phyloP scores from a whole-genome alignment of 2,797 vertebrate genomes.

The Muscicapa striata region DNA sequence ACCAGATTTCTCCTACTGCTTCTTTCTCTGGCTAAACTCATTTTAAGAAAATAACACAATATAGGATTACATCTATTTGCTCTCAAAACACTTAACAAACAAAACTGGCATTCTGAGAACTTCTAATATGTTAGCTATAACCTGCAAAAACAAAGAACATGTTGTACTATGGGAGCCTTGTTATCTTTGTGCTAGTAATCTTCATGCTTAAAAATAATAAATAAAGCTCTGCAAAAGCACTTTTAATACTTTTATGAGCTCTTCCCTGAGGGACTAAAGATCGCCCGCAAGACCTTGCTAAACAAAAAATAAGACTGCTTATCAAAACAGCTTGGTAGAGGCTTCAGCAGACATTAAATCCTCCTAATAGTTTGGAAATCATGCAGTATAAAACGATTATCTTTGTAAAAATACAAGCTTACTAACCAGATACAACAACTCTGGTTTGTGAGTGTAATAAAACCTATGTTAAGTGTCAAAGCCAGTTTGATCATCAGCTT shows the following conservation, averaged over 20 bases:
- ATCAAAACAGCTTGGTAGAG: constrained; percentile 51
- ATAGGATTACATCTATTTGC: constrained; percentile 65
- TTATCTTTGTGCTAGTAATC: constrained; percentile 68
- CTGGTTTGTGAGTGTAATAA: background rate
- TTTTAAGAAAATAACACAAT: constrained; percentile 52
- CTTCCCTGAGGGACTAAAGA: constrained; percentile 55
- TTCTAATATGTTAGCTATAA: constrained; percentile 76
- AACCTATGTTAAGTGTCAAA: constrained; percentile 13
- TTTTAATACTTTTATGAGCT: constrained; percentile 65
- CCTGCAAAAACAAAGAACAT: constrained; percentile 76
- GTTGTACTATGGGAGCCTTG: constrained; percentile 69
- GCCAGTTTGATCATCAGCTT: background rate
- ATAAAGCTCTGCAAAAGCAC: constrained; percentile 62
- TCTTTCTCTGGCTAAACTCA: constrained; percentile 16
- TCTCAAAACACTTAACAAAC: constrained; percentile 74
- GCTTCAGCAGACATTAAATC: constrained; percentile 50
- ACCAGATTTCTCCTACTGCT: background rate
- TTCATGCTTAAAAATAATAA: constrained; percentile 63
- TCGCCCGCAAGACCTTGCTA: constrained; percentile 66
- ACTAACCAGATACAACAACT: constrained; percentile 9
- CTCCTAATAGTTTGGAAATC: constrained; percentile 56
- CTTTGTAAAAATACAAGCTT: constrained; percentile 46
- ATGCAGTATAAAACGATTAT: constrained; percentile 38
- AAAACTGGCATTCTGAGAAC: constrained; percentile 73
- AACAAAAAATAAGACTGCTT: constrained; percentile 65